Evolutionary conservation across 2,888 invertebrate species (phyloP).

Genomic region (Napeogenes sylphis): DNA sequence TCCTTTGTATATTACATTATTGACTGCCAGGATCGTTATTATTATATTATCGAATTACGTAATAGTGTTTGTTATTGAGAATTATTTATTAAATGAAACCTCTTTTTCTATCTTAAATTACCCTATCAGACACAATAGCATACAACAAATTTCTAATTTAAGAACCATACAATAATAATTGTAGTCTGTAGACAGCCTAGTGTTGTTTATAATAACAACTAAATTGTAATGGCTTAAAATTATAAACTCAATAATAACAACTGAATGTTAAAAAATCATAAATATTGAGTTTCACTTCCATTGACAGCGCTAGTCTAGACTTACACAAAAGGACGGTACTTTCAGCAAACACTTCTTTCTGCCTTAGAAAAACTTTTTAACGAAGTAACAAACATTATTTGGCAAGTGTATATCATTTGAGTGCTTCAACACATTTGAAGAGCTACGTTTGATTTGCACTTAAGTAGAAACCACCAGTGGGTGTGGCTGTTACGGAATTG

Average conservation of each 20-base stretch:
- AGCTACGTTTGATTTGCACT: constrained; percentile 38
- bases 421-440: constrained; percentile 31
- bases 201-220: too few species aligned
- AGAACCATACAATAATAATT: too few species aligned
- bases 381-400: constrained; percentile 37
- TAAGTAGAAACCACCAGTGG: constrained; percentile 31
- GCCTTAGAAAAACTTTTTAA: constrained; percentile 33
- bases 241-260: constrained; percentile 4
- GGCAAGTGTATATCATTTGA: constrained; percentile 32
- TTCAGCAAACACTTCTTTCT: constrained; percentile 31
- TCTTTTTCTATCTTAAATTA: too few species aligned
- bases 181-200: too few species aligned
- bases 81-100: too few species aligned
- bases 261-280: constrained; percentile 3
- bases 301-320: constrained; percentile 32
- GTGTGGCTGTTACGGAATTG: constrained; percentile 29
- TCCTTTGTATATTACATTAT: too few species aligned
- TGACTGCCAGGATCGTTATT: not conserved
- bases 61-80: too few species aligned
- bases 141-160: too few species aligned
- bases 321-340: constrained; percentile 31
- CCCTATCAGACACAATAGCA: too few species aligned
- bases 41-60: too few species aligned
- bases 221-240: not conserved
- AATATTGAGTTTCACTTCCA: constrained; percentile 26